Evolutionary conservation across 2,113 vertebrate genomes (phyloP).

Genomic region (Elanus axillaris): DNA sequence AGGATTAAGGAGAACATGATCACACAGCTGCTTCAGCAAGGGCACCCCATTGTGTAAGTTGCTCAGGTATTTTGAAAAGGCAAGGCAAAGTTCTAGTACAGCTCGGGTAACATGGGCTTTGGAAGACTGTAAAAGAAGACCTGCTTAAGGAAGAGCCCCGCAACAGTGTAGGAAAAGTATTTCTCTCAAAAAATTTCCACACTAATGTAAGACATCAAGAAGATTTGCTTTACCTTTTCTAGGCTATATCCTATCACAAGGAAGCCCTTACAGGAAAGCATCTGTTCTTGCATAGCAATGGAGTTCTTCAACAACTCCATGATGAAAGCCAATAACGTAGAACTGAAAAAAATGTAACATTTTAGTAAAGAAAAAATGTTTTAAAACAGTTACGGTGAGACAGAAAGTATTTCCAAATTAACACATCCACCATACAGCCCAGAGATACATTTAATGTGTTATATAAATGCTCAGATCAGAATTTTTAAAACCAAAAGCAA

Average conservation of each 20-base stretch:
- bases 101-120: slow-evolving; percentile 89
- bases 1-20: slow-evolving; percentile 96
- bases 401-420: background rate
- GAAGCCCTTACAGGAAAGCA: slow-evolving; percentile 96
- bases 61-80: slow-evolving; percentile 95
- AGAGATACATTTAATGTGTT: background rate
- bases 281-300: slow-evolving; percentile 98
- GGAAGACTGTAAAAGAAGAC: slow-evolving; percentile 83
- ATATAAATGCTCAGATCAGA: background rate
- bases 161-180: background rate
- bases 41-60: slow-evolving; percentile 89
- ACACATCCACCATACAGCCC: background rate
- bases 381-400: background rate
- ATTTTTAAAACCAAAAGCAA: background rate
- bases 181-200: background rate
- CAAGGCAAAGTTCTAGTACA: slow-evolving; percentile 91
- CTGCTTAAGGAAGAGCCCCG: background rate
- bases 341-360: slow-evolving; percentile 74
- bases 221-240: slow-evolving; percentile 86
- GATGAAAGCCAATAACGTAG: slow-evolving; percentile 92
- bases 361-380: background rate
- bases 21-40: slow-evolving; percentile 95
- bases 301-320: slow-evolving; percentile 98
- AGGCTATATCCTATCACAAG: slow-evolving; percentile 94
- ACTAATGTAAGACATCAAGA: background rate